Conservation (phyloP, 1,140 invertebrate species). For the Ceratitis capitata region DNA sequence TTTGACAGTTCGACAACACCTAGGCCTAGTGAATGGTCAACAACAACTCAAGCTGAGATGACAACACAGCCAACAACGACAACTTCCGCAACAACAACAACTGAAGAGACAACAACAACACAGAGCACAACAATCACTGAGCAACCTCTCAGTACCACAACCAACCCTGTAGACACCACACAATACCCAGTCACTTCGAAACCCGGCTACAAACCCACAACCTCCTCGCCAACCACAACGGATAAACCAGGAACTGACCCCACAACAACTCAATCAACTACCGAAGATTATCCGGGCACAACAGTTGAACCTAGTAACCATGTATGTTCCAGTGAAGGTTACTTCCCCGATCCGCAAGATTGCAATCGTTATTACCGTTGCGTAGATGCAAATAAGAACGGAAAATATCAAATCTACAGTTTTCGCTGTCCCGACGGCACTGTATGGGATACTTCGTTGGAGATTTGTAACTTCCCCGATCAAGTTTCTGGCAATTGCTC, state of each 20-base stretch:
- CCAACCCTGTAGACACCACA: conserved; percentile 37
- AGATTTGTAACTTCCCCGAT: conserved; percentile 71
- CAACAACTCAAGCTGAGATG: neutral
- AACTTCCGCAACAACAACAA: conserved; percentile 30
- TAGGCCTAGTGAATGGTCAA: neutral
- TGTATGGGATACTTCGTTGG: conserved; percentile 71
- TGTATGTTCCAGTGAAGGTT: conserved; percentile 53
- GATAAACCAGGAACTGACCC: conserved; percentile 44
- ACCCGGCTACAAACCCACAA: conserved; percentile 39
- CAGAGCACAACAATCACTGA: conserved; percentile 46
- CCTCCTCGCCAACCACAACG: conserved; percentile 41
- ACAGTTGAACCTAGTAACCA: conserved; percentile 51
- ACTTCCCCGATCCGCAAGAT: conserved; percentile 64
- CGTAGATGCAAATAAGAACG: conserved; percentile 68
- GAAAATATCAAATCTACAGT: conserved; percentile 69
- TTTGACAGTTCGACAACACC: neutral
- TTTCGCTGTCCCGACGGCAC: conserved; percentile 74
- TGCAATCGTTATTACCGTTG: conserved; percentile 78
- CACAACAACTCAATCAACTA: conserved; percentile 45
- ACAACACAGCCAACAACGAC: conserved; percentile 38
- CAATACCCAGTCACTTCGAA: conserved; percentile 34
- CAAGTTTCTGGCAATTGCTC: conserved; percentile 57
- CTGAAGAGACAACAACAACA: neutral
- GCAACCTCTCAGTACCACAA: conserved; percentile 37
- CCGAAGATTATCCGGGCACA: conserved; percentile 44